A percentile compares a stretch with the other conserved stretches of the same genome.
phyloP scores from a whole-genome alignment of 2,113 vertebrate genomes.

The Propithecus coquereli region DNA sequence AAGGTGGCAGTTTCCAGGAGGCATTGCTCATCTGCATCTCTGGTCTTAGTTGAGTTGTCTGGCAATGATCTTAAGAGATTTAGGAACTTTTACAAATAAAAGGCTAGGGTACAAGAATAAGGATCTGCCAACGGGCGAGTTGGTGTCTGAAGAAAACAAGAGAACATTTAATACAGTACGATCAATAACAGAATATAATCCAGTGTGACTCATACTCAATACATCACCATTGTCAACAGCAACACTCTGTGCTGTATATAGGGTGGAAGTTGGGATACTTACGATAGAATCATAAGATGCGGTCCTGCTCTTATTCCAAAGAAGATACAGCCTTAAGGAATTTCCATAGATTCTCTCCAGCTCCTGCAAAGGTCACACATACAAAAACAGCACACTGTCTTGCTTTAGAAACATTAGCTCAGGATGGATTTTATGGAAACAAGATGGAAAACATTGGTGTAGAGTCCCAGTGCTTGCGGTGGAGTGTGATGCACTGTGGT shows the following conservation, averaged over 20 bases:
- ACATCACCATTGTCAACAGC: rapidly evolving
- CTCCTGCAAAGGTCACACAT: not conserved
- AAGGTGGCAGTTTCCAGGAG: not conserved
- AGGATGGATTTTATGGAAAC: not conserved
- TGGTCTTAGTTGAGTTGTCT: not conserved
- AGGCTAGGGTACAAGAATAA: not conserved
- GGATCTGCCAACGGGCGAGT: not conserved
- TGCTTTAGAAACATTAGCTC: not conserved
- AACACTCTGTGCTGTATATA: not conserved
- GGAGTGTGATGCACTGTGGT: not conserved
- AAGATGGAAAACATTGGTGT: not conserved
- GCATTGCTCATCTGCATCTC: not conserved
- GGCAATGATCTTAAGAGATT: not conserved
- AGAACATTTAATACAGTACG: not conserved
- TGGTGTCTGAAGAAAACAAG: not conserved
- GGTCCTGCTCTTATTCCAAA: not conserved
- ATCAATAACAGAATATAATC: not conserved
- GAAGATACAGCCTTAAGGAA: not conserved
- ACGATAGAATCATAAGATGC: not conserved
- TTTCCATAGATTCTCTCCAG: not conserved
- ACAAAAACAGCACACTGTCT: not conserved
- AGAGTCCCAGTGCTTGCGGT: not conserved
- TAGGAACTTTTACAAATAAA: not conserved
- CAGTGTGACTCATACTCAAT: not conserved
- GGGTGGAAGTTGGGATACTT: not conserved